Conservation (phyloP, 1,140 invertebrate species). For the Drosophila takahashii region DNA sequence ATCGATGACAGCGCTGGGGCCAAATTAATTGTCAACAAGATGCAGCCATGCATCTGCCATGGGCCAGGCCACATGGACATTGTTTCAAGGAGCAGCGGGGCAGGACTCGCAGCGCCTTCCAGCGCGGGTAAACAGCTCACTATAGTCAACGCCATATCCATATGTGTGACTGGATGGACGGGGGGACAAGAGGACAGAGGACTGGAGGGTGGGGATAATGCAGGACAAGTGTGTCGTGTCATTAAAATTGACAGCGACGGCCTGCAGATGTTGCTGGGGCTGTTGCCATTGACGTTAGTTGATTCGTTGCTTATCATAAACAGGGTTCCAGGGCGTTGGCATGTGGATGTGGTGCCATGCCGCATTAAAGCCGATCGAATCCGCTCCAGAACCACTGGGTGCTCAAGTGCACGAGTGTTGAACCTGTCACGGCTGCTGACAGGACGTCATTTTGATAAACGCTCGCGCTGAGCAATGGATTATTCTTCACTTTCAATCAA, state of each 20-base stretch:
- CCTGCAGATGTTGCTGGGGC: constrained; percentile 62
- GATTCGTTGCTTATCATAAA: constrained; percentile 41
- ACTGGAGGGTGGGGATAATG: constrained; percentile 35
- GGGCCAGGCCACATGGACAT: constrained; percentile 34
- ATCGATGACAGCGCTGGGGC: constrained; percentile 59
- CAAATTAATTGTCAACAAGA: constrained; percentile 81
- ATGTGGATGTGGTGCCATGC: constrained; percentile 6
- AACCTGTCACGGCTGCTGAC: constrained; percentile 56
- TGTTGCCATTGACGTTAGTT: constrained; percentile 54
- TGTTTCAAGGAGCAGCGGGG: constrained; percentile 42
- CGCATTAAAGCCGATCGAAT: constrained; percentile 21
- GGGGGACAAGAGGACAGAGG: not conserved
- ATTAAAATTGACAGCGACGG: constrained; percentile 74
- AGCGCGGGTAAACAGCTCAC: constrained; percentile 27
- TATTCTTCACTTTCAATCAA: constrained; percentile 45
- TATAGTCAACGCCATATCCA: constrained; percentile 36
- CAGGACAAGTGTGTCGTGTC: constrained; percentile 54
- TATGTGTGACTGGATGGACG: constrained; percentile 5
- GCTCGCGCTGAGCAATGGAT: constrained; percentile 59
- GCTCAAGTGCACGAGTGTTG: constrained; percentile 28
- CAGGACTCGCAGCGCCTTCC: not conserved
- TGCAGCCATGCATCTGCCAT: constrained; percentile 61
- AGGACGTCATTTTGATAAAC: constrained; percentile 69
- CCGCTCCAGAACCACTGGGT: constrained; percentile 1
- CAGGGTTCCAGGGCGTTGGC: constrained; percentile 3